A percentile compares a stretch with the other conserved stretches of the same genome.
Evolutionary conservation across 2,797 vertebrate species (phyloP).

Genomic region (Scomberomorus guttatus): DNA sequence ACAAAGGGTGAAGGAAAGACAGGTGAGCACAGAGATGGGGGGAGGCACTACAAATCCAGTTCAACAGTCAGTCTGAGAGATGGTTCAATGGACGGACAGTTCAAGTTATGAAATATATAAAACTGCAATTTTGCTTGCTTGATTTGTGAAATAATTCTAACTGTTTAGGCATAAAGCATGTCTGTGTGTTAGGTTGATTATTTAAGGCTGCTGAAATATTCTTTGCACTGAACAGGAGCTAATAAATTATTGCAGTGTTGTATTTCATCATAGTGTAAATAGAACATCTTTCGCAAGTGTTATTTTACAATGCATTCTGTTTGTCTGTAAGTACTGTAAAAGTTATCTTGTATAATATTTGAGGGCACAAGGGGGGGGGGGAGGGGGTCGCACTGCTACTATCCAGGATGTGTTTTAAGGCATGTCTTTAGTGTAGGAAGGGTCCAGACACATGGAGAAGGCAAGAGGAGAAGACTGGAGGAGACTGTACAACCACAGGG

Average conservation of each 20-base stretch:
- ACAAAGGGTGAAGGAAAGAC: background rate
- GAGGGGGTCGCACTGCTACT: conserved; percentile 48
- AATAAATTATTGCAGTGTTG: conserved; percentile 64
- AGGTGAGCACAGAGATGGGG: conserved; percentile 18
- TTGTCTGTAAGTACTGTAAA: conserved; percentile 51
- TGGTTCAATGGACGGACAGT: conserved; percentile 55
- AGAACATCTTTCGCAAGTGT: conserved; percentile 50
- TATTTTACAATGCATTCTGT: conserved; percentile 68
- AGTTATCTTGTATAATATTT: conserved; percentile 40
- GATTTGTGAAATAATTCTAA: conserved; percentile 28
- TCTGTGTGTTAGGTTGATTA: conserved; percentile 48
- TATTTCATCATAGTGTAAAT: conserved; percentile 56
- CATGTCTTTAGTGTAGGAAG: conserved; percentile 71
- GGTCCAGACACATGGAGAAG: conserved; percentile 77
- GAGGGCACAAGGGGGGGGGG: background rate
- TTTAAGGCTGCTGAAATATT: conserved; percentile 70
- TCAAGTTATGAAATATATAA: conserved; percentile 45
- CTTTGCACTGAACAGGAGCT: conserved; percentile 41
- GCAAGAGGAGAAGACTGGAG: conserved; percentile 58
- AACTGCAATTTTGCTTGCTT: conserved; percentile 39
- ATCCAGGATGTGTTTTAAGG: conserved; percentile 75
- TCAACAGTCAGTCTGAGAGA: conserved; percentile 37
- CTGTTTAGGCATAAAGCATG: conserved; percentile 40
- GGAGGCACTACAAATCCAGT: conserved; percentile 67
- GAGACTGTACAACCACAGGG: conserved; percentile 52